A percentile compares a stretch with the other conserved stretches of the same genome.
Evolutionary conservation across 2,797 vertebrate species (phyloP).

Genomic region (Echeneis naucrates): DNA sequence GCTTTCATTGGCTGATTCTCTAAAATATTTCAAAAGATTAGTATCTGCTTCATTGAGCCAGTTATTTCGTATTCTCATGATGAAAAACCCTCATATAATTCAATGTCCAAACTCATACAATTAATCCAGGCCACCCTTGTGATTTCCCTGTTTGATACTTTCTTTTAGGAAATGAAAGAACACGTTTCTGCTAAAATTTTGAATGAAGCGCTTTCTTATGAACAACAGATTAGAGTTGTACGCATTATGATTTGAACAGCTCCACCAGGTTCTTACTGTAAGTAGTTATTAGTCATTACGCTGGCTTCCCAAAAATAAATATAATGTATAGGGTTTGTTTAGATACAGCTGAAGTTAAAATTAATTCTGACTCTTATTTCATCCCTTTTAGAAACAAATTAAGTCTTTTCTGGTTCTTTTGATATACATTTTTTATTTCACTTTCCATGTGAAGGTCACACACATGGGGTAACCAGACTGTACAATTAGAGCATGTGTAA

Average conservation of each 20-base stretch:
- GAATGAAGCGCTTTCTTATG: slow-evolving; percentile 8
- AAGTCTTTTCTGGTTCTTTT: no score
- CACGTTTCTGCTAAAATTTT: neutral
- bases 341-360: neutral
- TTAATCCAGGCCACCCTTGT: neutral
- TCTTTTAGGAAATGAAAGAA: neutral
- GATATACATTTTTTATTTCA: no score
- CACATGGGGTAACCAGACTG: no score
- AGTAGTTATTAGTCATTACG: no score
- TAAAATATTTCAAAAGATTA: slow-evolving; percentile 34
- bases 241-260: no score
- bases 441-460: no score
- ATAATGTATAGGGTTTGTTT: neutral
- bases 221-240: slow-evolving; percentile 26
- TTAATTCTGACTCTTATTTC: neutral
- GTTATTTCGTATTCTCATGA: slow-evolving; percentile 21
- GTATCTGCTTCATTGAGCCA: slow-evolving; percentile 25
- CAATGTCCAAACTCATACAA: neutral
- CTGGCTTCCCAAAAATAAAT: neutral
- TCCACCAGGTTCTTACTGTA: no score
- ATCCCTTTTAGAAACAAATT: no score
- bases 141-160: neutral
- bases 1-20: slow-evolving; percentile 30
- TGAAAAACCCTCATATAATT: slow-evolving; percentile 5
- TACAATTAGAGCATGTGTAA: no score